phyloP scores from a whole-genome alignment of 2,797 vertebrate genomes.

The Denticeps clupeoides region DNA sequence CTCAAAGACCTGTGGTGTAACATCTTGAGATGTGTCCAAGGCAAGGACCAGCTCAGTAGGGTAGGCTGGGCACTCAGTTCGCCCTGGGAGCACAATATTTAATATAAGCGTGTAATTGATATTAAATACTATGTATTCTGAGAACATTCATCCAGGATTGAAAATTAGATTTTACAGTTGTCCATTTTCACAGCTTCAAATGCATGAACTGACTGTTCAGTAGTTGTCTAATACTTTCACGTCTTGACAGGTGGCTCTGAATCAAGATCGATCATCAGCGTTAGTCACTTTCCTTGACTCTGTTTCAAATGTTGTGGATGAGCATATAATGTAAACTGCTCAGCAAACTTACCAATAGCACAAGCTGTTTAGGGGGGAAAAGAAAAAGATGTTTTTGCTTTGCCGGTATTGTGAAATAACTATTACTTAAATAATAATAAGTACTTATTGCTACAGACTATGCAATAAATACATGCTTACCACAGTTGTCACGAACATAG shows the following conservation, averaged over 20 bases:
- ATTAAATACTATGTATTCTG: too few species aligned
- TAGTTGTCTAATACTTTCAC: too few species aligned
- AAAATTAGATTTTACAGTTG: too few species aligned
- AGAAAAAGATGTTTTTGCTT: neutral
- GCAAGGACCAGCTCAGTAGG: conserved; percentile 78
- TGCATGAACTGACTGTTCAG: too few species aligned
- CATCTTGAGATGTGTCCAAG: conserved; percentile 69
- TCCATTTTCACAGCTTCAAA: too few species aligned
- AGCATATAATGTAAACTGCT: neutral
- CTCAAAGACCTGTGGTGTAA: conserved; percentile 54
- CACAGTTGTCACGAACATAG: conserved; percentile 68
- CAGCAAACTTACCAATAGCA: conserved; percentile 52
- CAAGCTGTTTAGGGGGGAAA: conserved; percentile 55
- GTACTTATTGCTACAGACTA: too few species aligned
- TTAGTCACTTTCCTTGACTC: too few species aligned
- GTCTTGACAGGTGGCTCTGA: too few species aligned
- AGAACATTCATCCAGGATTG: too few species aligned
- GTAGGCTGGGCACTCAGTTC: conserved; percentile 55
- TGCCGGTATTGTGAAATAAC: neutral
- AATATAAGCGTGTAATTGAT: too few species aligned
- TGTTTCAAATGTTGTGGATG: too few species aligned
- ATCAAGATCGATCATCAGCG: too few species aligned
- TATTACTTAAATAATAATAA: neutral
- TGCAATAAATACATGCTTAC: conserved; percentile 54
- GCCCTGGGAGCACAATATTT: conserved; percentile 32